A percentile compares a stretch with the other conserved stretches of the same genome.
Conservation (phyloP, 53 echinoderm and acorn worm species). For the Mesocentrotus franciscanus region DNA sequence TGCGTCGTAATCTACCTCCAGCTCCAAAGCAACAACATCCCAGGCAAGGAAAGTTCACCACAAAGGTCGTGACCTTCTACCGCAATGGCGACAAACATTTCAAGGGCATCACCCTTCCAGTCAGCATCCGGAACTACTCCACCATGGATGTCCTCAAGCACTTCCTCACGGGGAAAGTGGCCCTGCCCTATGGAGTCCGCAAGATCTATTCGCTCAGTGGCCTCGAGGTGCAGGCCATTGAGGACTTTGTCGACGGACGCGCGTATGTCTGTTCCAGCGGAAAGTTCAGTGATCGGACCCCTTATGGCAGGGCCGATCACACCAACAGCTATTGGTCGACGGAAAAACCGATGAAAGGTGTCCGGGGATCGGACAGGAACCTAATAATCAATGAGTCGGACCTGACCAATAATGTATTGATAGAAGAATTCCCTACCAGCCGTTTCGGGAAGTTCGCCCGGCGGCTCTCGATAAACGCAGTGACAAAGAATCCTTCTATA, state of each 20-base stretch:
- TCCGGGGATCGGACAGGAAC: conserved; percentile 72
- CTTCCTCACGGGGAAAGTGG: conserved; percentile 85
- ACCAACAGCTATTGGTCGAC: conserved; percentile 82
- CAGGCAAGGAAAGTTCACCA: conserved; percentile 78
- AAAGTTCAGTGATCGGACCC: conserved; percentile 77
- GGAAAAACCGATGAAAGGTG: conserved; percentile 71
- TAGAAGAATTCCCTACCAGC: conserved; percentile 54
- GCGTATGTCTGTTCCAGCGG: conserved; percentile 98
- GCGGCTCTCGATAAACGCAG: conserved; percentile 52
- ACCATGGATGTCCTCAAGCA: conserved; percentile 88
- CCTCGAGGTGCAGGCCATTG: conserved; percentile 70
- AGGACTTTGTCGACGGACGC: conserved; percentile 90
- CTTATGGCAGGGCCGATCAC: conserved; percentile 81
- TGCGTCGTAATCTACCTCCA: conserved; percentile 11
- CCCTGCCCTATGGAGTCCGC: conserved; percentile 91
- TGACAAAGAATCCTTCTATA: conserved; percentile 70
- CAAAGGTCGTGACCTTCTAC: conserved; percentile 92
- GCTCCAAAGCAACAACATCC: conserved; percentile 34
- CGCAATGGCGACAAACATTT: conserved; percentile 98
- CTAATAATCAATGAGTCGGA: conserved; percentile 49
- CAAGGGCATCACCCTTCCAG: conserved; percentile 84
- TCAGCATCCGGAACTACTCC: conserved; percentile 81
- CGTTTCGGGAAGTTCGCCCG: conserved; percentile 57
- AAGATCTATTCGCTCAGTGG: conserved; percentile 84
- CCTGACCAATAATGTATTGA: background rate